phyloP scores from a whole-genome alignment of 2,113 vertebrate genomes.

The Cyanoderma ruficeps region DNA sequence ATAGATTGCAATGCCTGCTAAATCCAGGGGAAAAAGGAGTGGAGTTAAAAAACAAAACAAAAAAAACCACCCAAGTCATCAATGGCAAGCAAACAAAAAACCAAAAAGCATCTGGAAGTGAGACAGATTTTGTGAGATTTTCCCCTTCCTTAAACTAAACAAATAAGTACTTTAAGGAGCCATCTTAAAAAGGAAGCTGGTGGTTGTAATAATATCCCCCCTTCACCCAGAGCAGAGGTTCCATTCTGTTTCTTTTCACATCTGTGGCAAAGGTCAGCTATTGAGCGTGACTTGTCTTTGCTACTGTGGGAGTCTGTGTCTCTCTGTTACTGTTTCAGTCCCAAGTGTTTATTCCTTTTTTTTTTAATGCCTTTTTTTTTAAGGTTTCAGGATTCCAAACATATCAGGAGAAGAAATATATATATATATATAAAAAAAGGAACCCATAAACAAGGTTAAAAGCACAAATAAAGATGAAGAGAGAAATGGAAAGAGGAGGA shows the following conservation, averaged over 20 bases:
- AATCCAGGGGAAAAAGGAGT: background rate
- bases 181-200: slow-evolving; percentile 66
- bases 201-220: slow-evolving; percentile 47
- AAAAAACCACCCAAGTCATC: slow-evolving; percentile 54
- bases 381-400: slow-evolving; percentile 20
- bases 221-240: slow-evolving; percentile 65
- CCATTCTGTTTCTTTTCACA: slow-evolving; percentile 70
- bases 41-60: background rate
- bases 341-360: background rate
- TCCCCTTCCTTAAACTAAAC: slow-evolving; percentile 35
- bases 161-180: slow-evolving; percentile 26
- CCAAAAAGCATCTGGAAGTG: slow-evolving; percentile 39
- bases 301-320: background rate
- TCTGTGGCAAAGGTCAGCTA: slow-evolving; percentile 75
- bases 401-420: slow-evolving; percentile 43
- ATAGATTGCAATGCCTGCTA: slow-evolving; percentile 60
- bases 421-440: background rate
- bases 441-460: slow-evolving; percentile 59
- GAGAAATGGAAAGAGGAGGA: slow-evolving; percentile 53
- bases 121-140: slow-evolving; percentile 56
- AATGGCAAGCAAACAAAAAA: slow-evolving; percentile 65
- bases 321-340: slow-evolving; percentile 55
- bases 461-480: slow-evolving; percentile 49
- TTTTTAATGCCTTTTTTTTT: background rate
- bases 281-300: slow-evolving; percentile 7